A percentile compares a stretch with the other conserved stretches of the same genome.
Evolutionary conservation across 2,113 vertebrate genomes (phyloP).

Genomic region (Opisthocomus hoazin): DNA sequence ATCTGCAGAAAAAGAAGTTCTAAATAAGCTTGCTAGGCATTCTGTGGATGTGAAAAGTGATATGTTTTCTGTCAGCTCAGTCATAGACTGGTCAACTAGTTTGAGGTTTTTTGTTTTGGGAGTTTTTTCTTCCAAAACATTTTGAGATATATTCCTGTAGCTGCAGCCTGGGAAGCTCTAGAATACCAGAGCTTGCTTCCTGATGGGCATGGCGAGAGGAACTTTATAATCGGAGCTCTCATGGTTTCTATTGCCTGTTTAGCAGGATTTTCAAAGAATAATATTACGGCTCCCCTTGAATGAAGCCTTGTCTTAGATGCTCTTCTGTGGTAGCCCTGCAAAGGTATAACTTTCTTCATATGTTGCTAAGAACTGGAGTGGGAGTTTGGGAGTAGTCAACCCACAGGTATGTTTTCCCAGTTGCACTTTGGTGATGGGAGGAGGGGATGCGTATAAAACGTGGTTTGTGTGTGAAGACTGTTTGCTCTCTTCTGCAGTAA

Average conservation of each 20-base stretch:
- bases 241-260: conserved; percentile 1
- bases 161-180: neutral
- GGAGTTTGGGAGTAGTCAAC: neutral
- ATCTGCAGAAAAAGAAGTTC: neutral
- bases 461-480: conserved; percentile 8
- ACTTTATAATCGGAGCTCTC: neutral
- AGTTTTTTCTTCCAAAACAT: neutral
- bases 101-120: neutral
- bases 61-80: neutral
- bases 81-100: neutral
- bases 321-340: neutral
- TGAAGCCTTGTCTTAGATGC: neutral
- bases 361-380: neutral
- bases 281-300: conserved; percentile 18
- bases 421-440: neutral
- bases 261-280: neutral
- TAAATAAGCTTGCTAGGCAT: neutral
- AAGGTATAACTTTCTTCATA: neutral
- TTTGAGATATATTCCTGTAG: neutral
- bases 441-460: neutral
- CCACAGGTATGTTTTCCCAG: conserved; percentile 31
- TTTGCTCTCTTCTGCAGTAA: conserved; percentile 16
- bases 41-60: neutral
- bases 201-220: neutral
- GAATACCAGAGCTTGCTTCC: neutral